These are phyloP conservation scores for Epizoanthus stellaris DNA, from an alignment of 92 coral and sea anemone species.

Conservation along the genomic window DNA sequence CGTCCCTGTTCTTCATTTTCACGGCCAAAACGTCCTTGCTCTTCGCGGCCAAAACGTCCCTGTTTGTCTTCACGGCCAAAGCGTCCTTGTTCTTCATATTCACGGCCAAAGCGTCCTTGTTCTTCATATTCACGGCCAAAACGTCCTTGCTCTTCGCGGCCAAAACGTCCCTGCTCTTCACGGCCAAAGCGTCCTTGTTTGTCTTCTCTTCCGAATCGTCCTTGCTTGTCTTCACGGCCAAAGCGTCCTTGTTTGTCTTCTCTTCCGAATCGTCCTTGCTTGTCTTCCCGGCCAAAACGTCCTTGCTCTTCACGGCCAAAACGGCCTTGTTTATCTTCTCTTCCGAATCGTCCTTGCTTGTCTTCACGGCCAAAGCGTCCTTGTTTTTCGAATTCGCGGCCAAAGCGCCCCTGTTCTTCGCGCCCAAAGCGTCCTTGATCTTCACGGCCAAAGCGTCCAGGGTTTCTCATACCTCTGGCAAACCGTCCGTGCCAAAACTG, in stretches of 20 bases:
- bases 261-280: not conserved
- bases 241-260: not conserved
- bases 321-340: not conserved
- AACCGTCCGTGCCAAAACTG: not conserved
- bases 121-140: not conserved
- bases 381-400: not conserved
- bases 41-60: constrained; percentile 32
- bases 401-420: constrained; percentile 1
- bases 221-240: not conserved
- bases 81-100: constrained; percentile 6
- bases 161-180: not conserved
- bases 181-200: too few species aligned
- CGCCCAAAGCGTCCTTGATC: constrained; percentile 4
- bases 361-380: not conserved
- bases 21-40: constrained; percentile 34
- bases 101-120: constrained; percentile 22
- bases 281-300: not conserved
- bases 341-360: not conserved
- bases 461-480: not conserved
- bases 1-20: constrained; percentile 29
- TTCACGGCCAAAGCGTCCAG: constrained; percentile 8
- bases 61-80: constrained; percentile 24
- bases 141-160: not conserved
- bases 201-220: too few species aligned
- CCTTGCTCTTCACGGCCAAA: not conserved